phyloP scores from a whole-genome alignment of 1,140 invertebrate genomes.

The Drosophila nasuta region DNA sequence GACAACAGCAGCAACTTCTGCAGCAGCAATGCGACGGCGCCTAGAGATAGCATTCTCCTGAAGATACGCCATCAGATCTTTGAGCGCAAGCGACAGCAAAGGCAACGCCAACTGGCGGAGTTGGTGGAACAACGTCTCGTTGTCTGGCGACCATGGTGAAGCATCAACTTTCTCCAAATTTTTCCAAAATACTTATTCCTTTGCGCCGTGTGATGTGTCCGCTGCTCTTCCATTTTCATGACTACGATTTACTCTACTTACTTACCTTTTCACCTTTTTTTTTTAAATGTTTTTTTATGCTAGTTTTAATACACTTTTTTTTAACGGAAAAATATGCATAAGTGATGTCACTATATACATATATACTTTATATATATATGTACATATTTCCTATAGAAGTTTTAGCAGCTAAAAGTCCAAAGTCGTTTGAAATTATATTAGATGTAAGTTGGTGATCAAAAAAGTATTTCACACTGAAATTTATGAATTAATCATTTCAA shows the following conservation, averaged over 20 bases:
- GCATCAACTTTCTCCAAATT: not conserved
- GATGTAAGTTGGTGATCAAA: no score
- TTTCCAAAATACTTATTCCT: conserved; percentile 43
- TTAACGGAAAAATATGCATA: conserved; percentile 6
- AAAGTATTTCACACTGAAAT: no score
- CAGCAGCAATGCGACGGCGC: conserved; percentile 6
- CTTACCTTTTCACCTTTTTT: not conserved
- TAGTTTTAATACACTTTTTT: conserved; percentile 50
- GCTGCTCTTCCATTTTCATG: conserved; percentile 65
- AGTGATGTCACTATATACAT: no score
- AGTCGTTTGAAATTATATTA: no score
- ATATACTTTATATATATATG: no score
- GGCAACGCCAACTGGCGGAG: conserved; percentile 65
- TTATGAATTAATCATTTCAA: no score
- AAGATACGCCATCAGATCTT: conserved; percentile 82
- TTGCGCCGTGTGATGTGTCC: conserved; percentile 56
- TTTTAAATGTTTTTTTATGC: conserved; percentile 40
- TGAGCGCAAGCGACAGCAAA: conserved; percentile 67
- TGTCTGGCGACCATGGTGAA: conserved; percentile 79
- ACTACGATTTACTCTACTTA: not conserved
- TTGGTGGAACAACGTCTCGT: conserved; percentile 62
- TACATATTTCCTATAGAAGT: no score
- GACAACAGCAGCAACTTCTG: no score
- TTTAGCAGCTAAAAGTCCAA: no score
- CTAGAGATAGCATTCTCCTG: conserved; percentile 71